Percentiles rank a stretch among this genome's conserved stretches.
phyloP scores from a whole-genome alignment of 2,113 vertebrate species.

The Colinus virginianus region DNA sequence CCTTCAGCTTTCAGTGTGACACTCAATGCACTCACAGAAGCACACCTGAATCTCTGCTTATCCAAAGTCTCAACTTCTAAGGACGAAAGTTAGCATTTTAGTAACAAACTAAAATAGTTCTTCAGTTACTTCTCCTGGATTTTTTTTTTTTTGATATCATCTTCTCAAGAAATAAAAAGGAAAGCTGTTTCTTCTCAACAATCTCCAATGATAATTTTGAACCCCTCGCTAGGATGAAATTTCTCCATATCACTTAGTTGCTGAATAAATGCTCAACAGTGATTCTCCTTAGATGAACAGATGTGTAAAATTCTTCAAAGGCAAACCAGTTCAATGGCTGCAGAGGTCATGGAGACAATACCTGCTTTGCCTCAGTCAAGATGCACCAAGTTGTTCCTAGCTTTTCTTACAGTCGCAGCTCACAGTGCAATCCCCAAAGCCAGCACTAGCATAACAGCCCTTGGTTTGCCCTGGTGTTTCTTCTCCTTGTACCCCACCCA shows the following conservation, averaged over 20 bases:
- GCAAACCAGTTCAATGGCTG: neutral
- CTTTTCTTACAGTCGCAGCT: neutral
- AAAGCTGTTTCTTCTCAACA: neutral
- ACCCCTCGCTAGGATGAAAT: neutral
- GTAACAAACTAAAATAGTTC: neutral
- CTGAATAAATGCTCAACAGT: neutral
- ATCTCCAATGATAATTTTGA: neutral
- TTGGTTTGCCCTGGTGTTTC: neutral
- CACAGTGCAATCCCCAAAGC: neutral
- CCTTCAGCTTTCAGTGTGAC: neutral
- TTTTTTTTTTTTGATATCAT: neutral
- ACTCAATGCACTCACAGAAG: neutral
- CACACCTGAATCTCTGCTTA: neutral
- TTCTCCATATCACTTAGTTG: neutral
- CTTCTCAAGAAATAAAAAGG: neutral
- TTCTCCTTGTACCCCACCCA: neutral
- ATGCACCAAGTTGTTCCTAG: neutral
- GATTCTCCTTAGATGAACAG: neutral
- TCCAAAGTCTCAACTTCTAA: neutral
- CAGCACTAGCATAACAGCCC: neutral
- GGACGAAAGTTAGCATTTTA: neutral
- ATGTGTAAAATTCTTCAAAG: neutral
- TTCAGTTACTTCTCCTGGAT: neutral
- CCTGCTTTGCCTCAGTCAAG: neutral
- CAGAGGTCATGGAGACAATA: neutral